phyloP scores from a whole-genome alignment of 2,113 vertebrate genomes.

The Tragelaphus imberbis region DNA sequence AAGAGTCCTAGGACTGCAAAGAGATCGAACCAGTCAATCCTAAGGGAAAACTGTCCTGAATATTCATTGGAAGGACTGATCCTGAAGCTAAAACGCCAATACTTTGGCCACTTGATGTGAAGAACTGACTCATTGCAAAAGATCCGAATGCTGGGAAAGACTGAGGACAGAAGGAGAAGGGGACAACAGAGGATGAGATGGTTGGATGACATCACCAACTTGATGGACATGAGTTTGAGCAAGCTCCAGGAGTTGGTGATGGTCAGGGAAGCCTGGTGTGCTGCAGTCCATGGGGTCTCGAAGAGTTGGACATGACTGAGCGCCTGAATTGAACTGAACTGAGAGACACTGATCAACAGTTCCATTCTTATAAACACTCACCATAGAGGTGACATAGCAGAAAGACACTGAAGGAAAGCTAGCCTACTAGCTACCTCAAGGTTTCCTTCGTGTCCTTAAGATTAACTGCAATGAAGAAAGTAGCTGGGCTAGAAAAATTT shows the following conservation, averaged over 20 bases:
- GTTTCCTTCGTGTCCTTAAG: neutral
- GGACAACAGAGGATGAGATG: neutral
- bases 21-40: neutral
- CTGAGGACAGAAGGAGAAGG: neutral
- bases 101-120: neutral
- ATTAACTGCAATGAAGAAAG: neutral
- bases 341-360: neutral
- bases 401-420: neutral
- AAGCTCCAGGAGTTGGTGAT: neutral
- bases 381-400: neutral
- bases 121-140: neutral
- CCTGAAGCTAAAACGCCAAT: neutral
- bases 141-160: neutral
- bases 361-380: neutral
- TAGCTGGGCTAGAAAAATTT: neutral
- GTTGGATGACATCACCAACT: neutral
- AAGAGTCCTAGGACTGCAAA: neutral
- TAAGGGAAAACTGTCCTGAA: neutral
- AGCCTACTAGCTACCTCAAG: neutral
- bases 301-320: accelerated
- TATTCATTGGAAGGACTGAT: neutral
- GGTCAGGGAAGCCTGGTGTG: neutral
- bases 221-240: neutral
- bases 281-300: neutral
- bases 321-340: neutral